phyloP scores from a whole-genome alignment of 2,888 invertebrate genomes.

The Corythucha ciliata region DNA sequence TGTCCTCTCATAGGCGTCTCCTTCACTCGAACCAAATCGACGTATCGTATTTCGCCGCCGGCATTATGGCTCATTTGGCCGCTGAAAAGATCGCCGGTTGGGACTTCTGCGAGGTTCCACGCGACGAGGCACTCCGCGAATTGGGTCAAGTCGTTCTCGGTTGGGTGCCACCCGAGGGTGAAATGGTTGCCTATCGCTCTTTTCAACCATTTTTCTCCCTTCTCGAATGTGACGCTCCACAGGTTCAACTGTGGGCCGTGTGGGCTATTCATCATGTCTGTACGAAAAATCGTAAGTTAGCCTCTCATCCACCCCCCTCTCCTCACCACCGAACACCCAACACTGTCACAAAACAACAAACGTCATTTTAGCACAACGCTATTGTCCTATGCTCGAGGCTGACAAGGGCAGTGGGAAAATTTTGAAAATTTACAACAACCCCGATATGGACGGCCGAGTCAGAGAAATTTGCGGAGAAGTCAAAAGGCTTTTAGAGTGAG shows the following conservation, averaged over 20 bases:
- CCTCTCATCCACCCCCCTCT: too few species aligned
- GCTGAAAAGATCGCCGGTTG: conserved; percentile 81
- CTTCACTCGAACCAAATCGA: conserved; percentile 58
- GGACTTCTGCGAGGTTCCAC: conserved; percentile 51
- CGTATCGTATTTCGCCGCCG: conserved; percentile 91
- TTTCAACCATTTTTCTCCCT: conserved; percentile 61
- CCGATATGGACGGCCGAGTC: conserved; percentile 30
- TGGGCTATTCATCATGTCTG: conserved; percentile 73
- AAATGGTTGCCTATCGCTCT: conserved; percentile 66
- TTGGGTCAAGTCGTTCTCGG: conserved; percentile 42
- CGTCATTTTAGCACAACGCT: conserved; percentile 54
- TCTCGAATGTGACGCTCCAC: conserved; percentile 50
- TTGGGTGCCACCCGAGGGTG: conserved; percentile 60
- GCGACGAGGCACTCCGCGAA: conserved; percentile 47
- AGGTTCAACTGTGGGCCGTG: conserved; percentile 65
- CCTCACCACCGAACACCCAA: too few species aligned
- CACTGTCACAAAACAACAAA: not conserved
- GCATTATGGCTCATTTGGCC: conserved; percentile 89
- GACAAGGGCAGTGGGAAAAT: conserved; percentile 52
- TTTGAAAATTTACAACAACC: conserved; percentile 38
- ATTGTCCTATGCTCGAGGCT: conserved; percentile 54
- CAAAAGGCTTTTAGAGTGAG: conserved; percentile 28
- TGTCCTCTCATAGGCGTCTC: conserved; percentile 40
- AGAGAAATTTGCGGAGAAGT: conserved; percentile 32
- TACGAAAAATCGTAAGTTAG: conserved; percentile 56